A percentile compares a stretch with the other conserved stretches of the same genome.
Conservation (phyloP, 2,797 vertebrate species). For the Clarias platycephalus region DNA sequence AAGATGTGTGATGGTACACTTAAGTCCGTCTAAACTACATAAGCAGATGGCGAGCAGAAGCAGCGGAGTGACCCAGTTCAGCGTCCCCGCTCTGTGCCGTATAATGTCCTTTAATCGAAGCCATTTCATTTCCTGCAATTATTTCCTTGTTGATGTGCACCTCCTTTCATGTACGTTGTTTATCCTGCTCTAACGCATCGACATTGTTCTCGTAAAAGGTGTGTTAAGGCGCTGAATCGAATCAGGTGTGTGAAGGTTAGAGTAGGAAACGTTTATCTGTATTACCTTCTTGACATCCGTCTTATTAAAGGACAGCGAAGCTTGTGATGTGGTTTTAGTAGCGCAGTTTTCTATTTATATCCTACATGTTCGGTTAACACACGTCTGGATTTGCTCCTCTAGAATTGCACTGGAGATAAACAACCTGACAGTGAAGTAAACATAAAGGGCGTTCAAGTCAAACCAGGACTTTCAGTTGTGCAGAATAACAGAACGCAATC, state of each 20-base stretch:
- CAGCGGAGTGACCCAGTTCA: background rate
- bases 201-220: background rate
- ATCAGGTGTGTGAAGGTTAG: background rate
- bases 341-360: background rate
- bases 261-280: background rate
- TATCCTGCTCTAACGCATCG: background rate
- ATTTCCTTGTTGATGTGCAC: background rate
- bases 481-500: background rate
- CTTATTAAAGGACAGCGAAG: background rate
- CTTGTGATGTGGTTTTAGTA: too few species aligned
- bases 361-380: background rate
- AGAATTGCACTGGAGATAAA: background rate
- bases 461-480: background rate
- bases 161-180: conserved; percentile 14
- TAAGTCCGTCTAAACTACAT: conserved; percentile 3
- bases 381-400: background rate
- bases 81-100: background rate
- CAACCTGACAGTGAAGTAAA: background rate
- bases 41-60: conserved; percentile 15
- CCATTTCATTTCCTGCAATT: background rate
- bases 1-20: background rate
- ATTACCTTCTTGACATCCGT: background rate
- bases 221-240: background rate
- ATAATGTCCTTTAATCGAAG: conserved; percentile 15
- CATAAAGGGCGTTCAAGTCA: background rate